These are phyloP conservation scores for Eurypyga helias DNA, from an alignment of 2,113 vertebrate species.

Conservation along the genomic window DNA sequence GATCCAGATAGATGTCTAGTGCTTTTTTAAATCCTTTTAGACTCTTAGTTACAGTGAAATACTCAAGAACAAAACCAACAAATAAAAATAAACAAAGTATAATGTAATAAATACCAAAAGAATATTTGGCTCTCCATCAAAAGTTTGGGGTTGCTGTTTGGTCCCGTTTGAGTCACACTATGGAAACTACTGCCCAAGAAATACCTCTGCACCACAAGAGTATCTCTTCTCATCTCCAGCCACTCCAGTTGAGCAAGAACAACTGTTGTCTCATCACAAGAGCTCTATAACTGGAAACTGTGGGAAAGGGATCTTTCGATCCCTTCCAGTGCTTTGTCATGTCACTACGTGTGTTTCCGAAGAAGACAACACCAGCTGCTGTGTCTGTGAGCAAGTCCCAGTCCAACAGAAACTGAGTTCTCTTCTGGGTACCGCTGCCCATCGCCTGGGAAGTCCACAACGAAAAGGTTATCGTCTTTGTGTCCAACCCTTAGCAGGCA, in stretches of 20 bases:
- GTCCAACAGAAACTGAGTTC: background rate
- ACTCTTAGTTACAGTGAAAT: background rate
- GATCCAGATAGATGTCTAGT: background rate
- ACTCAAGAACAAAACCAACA: background rate
- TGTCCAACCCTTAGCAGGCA: accelerated
- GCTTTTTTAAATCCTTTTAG: background rate
- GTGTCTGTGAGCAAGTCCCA: background rate
- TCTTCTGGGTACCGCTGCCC: background rate
- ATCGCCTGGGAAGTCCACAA: accelerated
- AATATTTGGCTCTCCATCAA: background rate
- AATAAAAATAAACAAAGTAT: background rate
- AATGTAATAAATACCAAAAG: background rate
- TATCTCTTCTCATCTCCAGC: background rate
- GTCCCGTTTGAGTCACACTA: background rate
- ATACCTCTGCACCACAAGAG: background rate
- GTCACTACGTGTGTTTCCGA: background rate
- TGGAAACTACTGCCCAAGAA: background rate
- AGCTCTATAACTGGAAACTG: background rate
- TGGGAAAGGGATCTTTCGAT: background rate
- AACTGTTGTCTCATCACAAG: background rate
- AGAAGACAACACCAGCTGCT: background rate
- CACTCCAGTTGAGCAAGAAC: background rate
- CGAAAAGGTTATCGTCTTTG: background rate
- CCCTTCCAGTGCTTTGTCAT: background rate
- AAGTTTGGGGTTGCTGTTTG: background rate